A percentile compares a stretch with the other conserved stretches of the same genome.
Conservation (phyloP, 2,888 invertebrate species). For the Drosophila seclusa region DNA sequence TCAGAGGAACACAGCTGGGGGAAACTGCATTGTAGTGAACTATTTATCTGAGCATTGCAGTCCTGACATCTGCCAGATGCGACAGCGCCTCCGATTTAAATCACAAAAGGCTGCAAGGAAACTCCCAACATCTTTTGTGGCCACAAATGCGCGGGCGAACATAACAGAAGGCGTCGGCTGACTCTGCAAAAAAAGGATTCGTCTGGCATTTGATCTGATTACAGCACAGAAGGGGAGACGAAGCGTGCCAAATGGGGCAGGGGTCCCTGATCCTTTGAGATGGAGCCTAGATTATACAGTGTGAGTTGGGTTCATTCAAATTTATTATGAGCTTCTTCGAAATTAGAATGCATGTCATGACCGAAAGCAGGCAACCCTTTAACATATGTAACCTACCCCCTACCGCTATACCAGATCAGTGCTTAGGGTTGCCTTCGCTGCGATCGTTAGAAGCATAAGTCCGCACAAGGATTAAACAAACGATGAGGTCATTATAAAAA, state of each 20-base stretch:
- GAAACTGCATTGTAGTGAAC: slow-evolving; percentile 27
- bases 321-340: slow-evolving; percentile 31
- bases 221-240: slow-evolving; percentile 15
- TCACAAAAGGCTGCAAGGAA: slow-evolving; percentile 35
- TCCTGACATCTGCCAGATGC: slow-evolving; percentile 47
- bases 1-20: not conserved
- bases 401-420: slow-evolving; percentile 9
- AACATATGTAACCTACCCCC: slow-evolving; percentile 20
- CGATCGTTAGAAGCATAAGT: slow-evolving; percentile 67
- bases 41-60: slow-evolving; percentile 8
- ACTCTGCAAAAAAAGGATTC: slow-evolving; percentile 53
- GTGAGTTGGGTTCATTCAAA: slow-evolving; percentile 19
- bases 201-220: slow-evolving; percentile 46
- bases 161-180: slow-evolving; percentile 37
- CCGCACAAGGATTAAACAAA: slow-evolving; percentile 50
- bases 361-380: slow-evolving; percentile 36
- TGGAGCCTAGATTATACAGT: slow-evolving; percentile 36
- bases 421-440: slow-evolving; percentile 24
- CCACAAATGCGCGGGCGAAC: slow-evolving; percentile 64
- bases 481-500: slow-evolving; percentile 64
- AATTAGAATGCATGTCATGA: slow-evolving; percentile 72
- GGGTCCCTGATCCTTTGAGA: slow-evolving; percentile 19
- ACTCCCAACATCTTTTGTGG: slow-evolving; percentile 56
- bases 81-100: slow-evolving; percentile 36
- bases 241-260: slow-evolving; percentile 10